Percentiles rank a stretch among this genome's conserved stretches.
Conservation (phyloP, 2,888 invertebrate species). For the Ornithoptera priamus region DNA sequence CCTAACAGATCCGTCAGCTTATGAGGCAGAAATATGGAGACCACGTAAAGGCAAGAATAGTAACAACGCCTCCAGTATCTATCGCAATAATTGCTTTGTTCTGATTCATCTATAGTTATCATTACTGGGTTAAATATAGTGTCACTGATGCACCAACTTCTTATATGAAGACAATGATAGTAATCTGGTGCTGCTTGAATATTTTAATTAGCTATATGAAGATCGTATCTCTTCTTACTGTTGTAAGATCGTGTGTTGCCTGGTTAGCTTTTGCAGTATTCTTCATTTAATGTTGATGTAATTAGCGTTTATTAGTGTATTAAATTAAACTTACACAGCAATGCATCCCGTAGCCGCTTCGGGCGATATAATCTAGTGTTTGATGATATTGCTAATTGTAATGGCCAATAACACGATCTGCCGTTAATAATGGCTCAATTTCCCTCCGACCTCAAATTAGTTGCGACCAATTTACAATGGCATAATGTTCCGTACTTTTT, state of each 20-base stretch:
- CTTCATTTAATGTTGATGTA: not conserved
- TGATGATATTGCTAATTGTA: conserved; percentile 11
- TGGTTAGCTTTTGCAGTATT: not conserved
- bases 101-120: no score
- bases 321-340: not conserved
- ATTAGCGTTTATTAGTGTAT: not conserved
- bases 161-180: no score
- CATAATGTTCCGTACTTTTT: conserved; percentile 1
- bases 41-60: no score
- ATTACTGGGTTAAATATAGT: no score
- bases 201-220: no score
- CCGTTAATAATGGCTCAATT: conserved; percentile 2
- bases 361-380: not conserved
- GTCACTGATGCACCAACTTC: no score
- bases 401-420: conserved; percentile 8
- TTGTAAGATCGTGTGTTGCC: not conserved
- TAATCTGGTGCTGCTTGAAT: no score
- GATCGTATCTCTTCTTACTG: not conserved
- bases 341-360: not conserved
- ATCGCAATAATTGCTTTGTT: no score
- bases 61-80: no score
- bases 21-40: no score
- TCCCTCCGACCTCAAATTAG: conserved; percentile 11
- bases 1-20: no score
- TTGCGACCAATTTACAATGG: conserved; percentile 5